These are phyloP conservation scores for Drosophila pachea DNA, from an alignment of 1,140 invertebrate species.

Conservation along the genomic window DNA sequence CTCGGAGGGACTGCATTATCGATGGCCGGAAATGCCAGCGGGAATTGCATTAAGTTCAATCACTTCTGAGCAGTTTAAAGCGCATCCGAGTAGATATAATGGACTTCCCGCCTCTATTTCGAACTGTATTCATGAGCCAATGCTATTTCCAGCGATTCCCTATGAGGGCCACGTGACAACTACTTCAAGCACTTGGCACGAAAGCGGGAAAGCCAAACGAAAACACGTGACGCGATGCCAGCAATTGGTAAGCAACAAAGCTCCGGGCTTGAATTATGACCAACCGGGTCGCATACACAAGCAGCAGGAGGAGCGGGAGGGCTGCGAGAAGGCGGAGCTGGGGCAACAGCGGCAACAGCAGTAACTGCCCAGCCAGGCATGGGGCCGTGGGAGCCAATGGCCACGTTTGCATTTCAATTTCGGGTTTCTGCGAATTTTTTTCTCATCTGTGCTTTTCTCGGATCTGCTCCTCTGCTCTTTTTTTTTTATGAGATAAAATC, in stretches of 20 bases:
- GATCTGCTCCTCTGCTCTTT: not conserved
- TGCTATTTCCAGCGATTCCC: constrained; percentile 65
- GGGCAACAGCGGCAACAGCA: not conserved
- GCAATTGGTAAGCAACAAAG: constrained; percentile 73
- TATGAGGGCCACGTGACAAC: constrained; percentile 65
- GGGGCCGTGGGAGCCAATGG: constrained; percentile 26
- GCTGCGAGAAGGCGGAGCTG: constrained; percentile 22
- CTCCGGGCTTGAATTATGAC: constrained; percentile 69
- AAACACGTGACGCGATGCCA: constrained; percentile 62
- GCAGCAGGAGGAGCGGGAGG: constrained; percentile 22
- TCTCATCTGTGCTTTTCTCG: constrained; percentile 1
- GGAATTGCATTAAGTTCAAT: constrained; percentile 2
- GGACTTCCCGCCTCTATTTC: constrained; percentile 1
- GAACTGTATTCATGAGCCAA: constrained; percentile 57
- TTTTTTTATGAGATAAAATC: constrained; percentile 58
- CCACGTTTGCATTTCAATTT: constrained; percentile 76
- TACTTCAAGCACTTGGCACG: constrained; percentile 42
- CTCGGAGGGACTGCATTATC: constrained; percentile 1
- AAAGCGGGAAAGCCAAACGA: constrained; percentile 59
- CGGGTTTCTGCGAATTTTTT: constrained; percentile 45
- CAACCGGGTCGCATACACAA: constrained; percentile 54
- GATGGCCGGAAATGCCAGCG: not conserved
- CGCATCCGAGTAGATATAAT: constrained; percentile 1
- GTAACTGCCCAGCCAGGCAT: not conserved
- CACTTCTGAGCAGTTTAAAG: not conserved